These are phyloP conservation scores for Masnerella sp. DNA, from an alignment of 2,888 invertebrate genomes.

Conservation along the genomic window DNA sequence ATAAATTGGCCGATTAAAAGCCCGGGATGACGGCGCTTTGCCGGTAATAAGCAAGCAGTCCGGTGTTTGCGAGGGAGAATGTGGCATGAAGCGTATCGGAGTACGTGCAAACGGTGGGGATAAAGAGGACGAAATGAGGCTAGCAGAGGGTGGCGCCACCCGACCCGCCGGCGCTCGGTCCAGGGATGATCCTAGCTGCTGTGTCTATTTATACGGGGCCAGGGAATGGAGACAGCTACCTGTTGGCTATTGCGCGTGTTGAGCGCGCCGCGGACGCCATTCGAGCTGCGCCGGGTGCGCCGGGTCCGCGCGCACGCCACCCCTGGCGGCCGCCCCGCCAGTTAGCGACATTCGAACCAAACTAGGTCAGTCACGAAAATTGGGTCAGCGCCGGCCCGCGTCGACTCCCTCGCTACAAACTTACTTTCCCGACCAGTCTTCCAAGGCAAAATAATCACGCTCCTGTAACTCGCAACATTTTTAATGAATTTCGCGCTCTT, in stretches of 20 bases:
- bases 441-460: no score
- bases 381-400: slow-evolving; percentile 65
- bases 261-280: slow-evolving; percentile 49
- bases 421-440: no score
- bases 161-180: slow-evolving; percentile 64
- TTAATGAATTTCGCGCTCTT: no score
- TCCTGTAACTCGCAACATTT: no score
- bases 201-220: slow-evolving; percentile 74
- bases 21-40: slow-evolving; percentile 8
- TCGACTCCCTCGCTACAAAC: no score
- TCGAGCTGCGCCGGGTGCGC: slow-evolving; percentile 55
- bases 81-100: slow-evolving; percentile 37
- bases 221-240: slow-evolving; percentile 71
- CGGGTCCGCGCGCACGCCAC: slow-evolving; percentile 38
- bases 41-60: slow-evolving; percentile 38
- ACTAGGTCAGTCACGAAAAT: slow-evolving; percentile 69
- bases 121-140: slow-evolving; percentile 53
- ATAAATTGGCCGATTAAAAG: no score
- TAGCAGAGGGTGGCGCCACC: slow-evolving; percentile 45
- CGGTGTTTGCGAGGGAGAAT: slow-evolving; percentile 24
- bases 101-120: slow-evolving; percentile 42
- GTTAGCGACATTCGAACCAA: slow-evolving; percentile 60
- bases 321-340: slow-evolving; percentile 44
- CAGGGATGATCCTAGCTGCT: slow-evolving; percentile 72
- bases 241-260: slow-evolving; percentile 68